phyloP scores from a whole-genome alignment of 2,888 invertebrate species.

The Drosophila prolongata region DNA sequence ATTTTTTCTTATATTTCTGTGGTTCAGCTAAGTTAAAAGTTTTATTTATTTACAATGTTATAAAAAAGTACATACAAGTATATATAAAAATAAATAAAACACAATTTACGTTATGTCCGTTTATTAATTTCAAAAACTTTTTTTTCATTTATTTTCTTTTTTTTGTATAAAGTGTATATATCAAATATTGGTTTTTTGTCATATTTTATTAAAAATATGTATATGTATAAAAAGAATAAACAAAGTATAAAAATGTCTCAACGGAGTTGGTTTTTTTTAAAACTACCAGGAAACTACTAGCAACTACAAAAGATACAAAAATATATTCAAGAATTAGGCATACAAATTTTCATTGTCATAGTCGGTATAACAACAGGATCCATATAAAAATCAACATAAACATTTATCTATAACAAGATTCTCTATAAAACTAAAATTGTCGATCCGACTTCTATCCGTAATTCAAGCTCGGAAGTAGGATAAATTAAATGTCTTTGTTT shows the following conservation, averaged over 20 bases:
- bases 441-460: conserved; percentile 23
- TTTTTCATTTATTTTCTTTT: conserved; percentile 37
- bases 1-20: conserved; percentile 33
- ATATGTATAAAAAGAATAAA: conserved; percentile 62
- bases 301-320: conserved; percentile 80
- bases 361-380: conserved; percentile 39
- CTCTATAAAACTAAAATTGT: conserved; percentile 34
- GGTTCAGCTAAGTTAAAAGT: conserved; percentile 55
- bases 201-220: conserved; percentile 48
- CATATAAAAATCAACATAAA: conserved; percentile 44
- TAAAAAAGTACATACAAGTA: conserved; percentile 55
- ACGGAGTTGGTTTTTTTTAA: conserved; percentile 68
- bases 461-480: conserved; percentile 32
- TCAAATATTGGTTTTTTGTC: conserved; percentile 58
- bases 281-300: conserved; percentile 70
- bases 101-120: conserved; percentile 66
- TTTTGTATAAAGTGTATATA: conserved; percentile 73
- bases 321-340: conserved; percentile 67
- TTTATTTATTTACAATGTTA: conserved; percentile 63
- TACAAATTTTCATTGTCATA: conserved; percentile 59
- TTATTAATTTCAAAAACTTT: conserved; percentile 71
- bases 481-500: conserved; percentile 68
- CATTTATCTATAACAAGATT: conserved; percentile 39
- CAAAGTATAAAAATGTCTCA: conserved; percentile 78
- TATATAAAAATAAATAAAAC: conserved; percentile 61